A percentile compares a stretch with the other conserved stretches of the same genome.
phyloP scores from a whole-genome alignment of 2,113 vertebrate genomes.

The Solea solea region DNA sequence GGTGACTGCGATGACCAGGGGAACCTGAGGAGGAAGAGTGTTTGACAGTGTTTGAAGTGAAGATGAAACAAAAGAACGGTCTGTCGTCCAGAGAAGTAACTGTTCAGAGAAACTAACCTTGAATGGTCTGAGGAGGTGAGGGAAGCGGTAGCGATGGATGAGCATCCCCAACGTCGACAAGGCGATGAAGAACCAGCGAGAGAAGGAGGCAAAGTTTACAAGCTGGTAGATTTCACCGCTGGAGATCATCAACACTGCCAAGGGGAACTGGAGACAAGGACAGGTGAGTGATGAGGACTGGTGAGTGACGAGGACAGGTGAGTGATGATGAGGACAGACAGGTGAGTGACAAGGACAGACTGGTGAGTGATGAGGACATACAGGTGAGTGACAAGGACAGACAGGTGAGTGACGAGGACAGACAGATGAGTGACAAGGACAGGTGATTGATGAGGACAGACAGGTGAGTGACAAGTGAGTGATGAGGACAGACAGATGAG shows the following conservation, averaged over 20 bases:
- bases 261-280: conserved; percentile 79
- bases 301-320: too few species aligned
- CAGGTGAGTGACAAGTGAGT: too few species aligned
- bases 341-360: too few species aligned
- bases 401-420: too few species aligned
- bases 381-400: too few species aligned
- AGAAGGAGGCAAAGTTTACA: conserved; percentile 89
- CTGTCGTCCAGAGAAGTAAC: not conserved
- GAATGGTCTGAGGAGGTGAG: conserved; percentile 84
- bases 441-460: too few species aligned
- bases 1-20: conserved; percentile 84
- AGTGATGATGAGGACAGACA: too few species aligned
- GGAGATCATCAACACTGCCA: conserved; percentile 82
- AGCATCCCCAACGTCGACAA: conserved; percentile 86
- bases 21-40: conserved; percentile 84
- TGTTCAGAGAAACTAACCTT: conserved; percentile 73
- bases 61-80: not conserved
- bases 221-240: conserved; percentile 87
- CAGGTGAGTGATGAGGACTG: not conserved
- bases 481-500: too few species aligned
- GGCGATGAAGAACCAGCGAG: conserved; percentile 90
- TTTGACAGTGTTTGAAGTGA: not conserved
- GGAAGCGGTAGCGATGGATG: conserved; percentile 86
- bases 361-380: too few species aligned
- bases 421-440: too few species aligned